Evolutionary conservation across 2,113 vertebrate species (phyloP).

Genomic region (Nannobrachium achirus): DNA sequence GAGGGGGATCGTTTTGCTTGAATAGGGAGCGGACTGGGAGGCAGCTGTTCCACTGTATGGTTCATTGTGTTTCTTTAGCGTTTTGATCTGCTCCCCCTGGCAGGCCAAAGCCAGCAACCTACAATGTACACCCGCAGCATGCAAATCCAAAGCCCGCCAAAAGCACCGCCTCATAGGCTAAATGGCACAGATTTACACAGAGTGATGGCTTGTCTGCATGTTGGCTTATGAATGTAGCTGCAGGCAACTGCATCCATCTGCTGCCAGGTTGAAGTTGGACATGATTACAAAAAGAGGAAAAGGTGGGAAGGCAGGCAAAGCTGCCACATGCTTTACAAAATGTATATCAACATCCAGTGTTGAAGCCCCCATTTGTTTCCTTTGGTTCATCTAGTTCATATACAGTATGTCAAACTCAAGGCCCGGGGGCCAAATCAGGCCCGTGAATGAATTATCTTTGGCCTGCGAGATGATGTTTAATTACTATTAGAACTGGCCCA

Average conservation of each 20-base stretch:
- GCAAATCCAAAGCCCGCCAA: slow-evolving; percentile 38
- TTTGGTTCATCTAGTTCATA: too few relatives aligned
- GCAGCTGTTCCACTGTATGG: slow-evolving; percentile 24
- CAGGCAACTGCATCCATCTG: neutral
- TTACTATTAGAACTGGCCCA: neutral
- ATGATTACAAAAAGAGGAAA: neutral
- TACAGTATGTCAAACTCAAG: too few relatives aligned
- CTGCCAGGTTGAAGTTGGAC: slow-evolving; percentile 16
- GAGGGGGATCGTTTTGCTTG: slow-evolving; percentile 7
- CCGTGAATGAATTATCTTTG: too few relatives aligned
- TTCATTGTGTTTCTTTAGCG: slow-evolving; percentile 11
- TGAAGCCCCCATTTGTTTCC: too few relatives aligned
- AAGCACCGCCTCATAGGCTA: slow-evolving; percentile 26
- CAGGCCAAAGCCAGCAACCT: slow-evolving; percentile 26
- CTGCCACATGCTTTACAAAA: too few relatives aligned
- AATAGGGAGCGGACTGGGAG: slow-evolving; percentile 16
- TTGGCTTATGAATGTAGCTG: slow-evolving; percentile 13
- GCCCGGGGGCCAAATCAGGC: too few relatives aligned
- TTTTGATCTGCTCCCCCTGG: slow-evolving; percentile 33
- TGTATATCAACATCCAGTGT: too few relatives aligned
- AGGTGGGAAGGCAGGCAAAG: neutral
- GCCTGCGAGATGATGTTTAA: too few relatives aligned
- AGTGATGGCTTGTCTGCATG: slow-evolving; percentile 7
- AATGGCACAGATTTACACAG: slow-evolving; percentile 23
- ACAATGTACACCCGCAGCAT: slow-evolving; percentile 42